Evolutionary conservation across 1,140 invertebrate genomes (phyloP).

Genomic region (Euschistus heros): DNA sequence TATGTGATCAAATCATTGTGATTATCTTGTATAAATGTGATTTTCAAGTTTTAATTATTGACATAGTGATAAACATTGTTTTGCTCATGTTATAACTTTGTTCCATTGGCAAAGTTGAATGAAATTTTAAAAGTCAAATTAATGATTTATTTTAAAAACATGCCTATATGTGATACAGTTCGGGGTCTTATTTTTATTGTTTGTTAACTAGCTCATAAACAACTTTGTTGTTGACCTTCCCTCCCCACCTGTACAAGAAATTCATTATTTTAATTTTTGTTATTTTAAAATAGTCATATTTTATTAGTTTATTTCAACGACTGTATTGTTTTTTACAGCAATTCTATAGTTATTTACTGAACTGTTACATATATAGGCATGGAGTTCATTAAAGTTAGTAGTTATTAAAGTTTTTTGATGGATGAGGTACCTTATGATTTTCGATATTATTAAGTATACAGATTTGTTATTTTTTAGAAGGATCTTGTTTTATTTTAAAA

Average conservation of each 20-base stretch:
- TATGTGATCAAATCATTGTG: conserved; percentile 15
- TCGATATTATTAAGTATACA: conserved; percentile 11
- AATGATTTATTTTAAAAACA: neutral
- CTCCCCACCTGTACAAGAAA: no score
- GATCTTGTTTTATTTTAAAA: neutral
- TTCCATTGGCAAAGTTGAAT: neutral
- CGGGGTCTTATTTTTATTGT: neutral
- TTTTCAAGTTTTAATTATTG: conserved; percentile 12
- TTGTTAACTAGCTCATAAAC: no score
- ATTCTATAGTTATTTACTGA: neutral
- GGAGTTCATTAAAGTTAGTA: neutral
- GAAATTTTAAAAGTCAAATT: conserved; percentile 5
- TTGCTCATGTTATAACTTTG: conserved; percentile 12
- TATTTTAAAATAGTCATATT: neutral
- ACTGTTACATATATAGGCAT: conserved; percentile 12
- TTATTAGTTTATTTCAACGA: neutral
- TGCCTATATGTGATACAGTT: conserved; percentile 10
- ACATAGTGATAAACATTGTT: conserved; percentile 9
- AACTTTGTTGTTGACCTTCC: no score
- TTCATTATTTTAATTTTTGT: neutral
- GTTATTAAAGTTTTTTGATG: conserved; percentile 9
- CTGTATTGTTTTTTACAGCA: neutral
- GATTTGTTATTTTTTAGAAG: conserved; percentile 9
- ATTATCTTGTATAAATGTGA: conserved; percentile 14
- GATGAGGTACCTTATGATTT: conserved; percentile 17